Evolutionary conservation across 2,113 vertebrate species (phyloP), one percentile per base, ranked within the genome.

Genomic region (Apus apus): DNA sequence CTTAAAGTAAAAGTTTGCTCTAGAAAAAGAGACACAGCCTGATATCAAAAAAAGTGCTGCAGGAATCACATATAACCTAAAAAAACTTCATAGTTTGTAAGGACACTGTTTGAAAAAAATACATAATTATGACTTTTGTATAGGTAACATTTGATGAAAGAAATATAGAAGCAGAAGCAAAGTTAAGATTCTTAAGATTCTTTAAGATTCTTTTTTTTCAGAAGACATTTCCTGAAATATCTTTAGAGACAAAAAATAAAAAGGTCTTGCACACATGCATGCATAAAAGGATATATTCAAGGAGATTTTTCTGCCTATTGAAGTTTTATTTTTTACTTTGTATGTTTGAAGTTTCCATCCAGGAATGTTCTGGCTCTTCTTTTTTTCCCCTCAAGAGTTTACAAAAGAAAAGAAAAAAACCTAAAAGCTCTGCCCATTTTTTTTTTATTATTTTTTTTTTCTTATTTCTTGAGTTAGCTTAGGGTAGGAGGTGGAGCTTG

Each of bases 241-340:
- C 27, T 71, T 66, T 29, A 26, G 25, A 91, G 26, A 36, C 20
- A 32, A 84, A 75, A 80, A 78, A 62, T 12, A 54, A 10, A 9
- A 65, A 20, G 61, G 11, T 38, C 45, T 20, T 77, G 15, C 18
- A 80, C n/a, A 21, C 6, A 32, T 58, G 6, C 3, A 65, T 51
- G 15, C 4, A 62, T 29, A n/a, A 57, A 92, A 94, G 8, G 50
- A n/a, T 90, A 26, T 50, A 87, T 76, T 89, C 51, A 90, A 73
- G 70, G 30, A 87, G 23, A 77, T 10, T 72, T 50, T 32, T 82
- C 25, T 48, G 36, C 6, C 73, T 75, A 87, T 40, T 96, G 67
- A 97, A 96, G 29, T 43, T 61, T 82, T 87, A 51, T 95, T 96
- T 97, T 93, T 58, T 8, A 84, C 56, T 94, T 77, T 51, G n/a